These are phyloP conservation scores for Vulpes lagopus DNA, from an alignment of 2,113 vertebrate genomes.

Conservation along the genomic window DNA sequence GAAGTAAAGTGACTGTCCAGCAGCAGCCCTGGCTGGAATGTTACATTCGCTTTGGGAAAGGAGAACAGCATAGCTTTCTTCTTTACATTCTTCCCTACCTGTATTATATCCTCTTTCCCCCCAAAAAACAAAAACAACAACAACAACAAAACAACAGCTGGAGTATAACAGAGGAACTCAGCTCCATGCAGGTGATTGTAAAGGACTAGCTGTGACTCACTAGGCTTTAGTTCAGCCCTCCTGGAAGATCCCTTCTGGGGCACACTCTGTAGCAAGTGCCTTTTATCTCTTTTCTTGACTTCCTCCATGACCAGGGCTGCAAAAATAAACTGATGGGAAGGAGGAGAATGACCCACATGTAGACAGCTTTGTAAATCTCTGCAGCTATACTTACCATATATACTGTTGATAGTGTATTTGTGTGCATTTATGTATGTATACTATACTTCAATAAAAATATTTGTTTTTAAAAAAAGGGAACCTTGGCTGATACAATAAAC, in stretches of 20 bases:
- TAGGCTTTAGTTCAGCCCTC: neutral
- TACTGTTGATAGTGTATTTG: neutral
- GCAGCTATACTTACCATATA: neutral
- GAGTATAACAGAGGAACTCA: neutral
- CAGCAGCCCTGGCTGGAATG: neutral
- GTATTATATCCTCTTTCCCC: neutral
- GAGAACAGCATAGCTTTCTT: neutral
- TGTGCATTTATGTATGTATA: neutral
- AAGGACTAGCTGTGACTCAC: neutral
- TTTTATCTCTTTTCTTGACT: neutral
- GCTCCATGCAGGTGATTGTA: neutral
- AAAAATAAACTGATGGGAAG: neutral
- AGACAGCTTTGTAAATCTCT: neutral
- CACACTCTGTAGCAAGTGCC: neutral
- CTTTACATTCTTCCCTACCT: neutral
- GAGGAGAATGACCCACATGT: neutral
- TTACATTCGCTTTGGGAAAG: neutral
- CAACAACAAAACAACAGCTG: too few relatives aligned
- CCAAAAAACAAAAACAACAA: too few relatives aligned
- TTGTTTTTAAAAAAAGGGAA: neutral
- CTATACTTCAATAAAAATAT: constrained; percentile 49
- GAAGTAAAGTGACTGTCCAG: neutral
- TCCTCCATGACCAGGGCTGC: neutral
- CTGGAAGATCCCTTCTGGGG: neutral
- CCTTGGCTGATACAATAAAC: neutral